Evolutionary conservation across 2,888 invertebrate species (phyloP).

Genomic region (Aphidoletes aphidimyza): DNA sequence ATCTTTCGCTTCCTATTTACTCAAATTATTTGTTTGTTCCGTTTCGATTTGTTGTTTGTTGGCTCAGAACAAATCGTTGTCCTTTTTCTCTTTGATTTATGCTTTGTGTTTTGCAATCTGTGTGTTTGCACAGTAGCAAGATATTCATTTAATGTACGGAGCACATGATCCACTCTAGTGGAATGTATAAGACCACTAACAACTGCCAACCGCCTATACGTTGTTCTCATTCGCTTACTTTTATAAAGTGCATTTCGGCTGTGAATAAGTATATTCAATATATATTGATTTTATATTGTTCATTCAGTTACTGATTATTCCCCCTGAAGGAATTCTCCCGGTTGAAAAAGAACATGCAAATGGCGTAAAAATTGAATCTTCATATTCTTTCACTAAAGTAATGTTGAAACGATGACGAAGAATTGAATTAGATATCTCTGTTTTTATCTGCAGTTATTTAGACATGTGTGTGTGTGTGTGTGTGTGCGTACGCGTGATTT

Average conservation of each 20-base stretch:
- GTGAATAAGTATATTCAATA: neutral
- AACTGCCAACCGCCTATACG: neutral
- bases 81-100: neutral
- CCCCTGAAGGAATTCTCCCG: neutral
- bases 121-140: neutral
- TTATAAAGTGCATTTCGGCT: neutral
- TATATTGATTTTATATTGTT: neutral
- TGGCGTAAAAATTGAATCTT: neutral
- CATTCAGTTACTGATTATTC: neutral
- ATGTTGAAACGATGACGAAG: neutral
- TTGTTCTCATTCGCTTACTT: neutral
- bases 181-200: neutral
- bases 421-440: neutral
- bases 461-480: neutral
- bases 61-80: neutral
- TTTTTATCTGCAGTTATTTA: neutral
- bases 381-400: neutral
- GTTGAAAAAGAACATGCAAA: neutral
- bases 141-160: neutral
- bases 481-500: no score
- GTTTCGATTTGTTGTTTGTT: neutral
- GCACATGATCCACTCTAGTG: neutral
- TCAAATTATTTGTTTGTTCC: conserved; percentile 25
- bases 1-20: conserved; percentile 10
- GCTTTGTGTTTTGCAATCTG: neutral